Percentiles rank a stretch among this genome's conserved stretches.
Conservation (phyloP, 1,140 invertebrate species). For the Frieseomelitta varia region DNA sequence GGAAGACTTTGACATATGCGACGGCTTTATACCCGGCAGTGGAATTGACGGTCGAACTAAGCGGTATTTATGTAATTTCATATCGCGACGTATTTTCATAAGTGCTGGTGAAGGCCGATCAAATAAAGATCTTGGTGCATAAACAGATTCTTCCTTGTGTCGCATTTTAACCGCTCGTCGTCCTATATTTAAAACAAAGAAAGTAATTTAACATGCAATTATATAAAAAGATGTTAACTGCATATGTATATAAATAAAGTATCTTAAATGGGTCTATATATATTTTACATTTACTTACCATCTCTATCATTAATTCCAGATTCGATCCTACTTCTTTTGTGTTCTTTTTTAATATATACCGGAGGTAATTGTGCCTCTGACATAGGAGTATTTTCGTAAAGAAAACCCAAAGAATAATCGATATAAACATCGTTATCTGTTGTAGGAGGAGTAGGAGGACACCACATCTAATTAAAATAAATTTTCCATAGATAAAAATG, state of each 20-base stretch:
- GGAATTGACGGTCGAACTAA: slow-evolving; percentile 85
- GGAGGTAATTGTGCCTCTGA: slow-evolving; percentile 92
- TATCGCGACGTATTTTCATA: slow-evolving; percentile 89
- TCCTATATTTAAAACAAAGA: slow-evolving; percentile 69
- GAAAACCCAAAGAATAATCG: slow-evolving; percentile 91
- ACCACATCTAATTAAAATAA: slow-evolving; percentile 90
- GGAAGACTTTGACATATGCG: slow-evolving; percentile 82
- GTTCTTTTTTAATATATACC: slow-evolving; percentile 91
- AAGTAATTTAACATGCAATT: background rate
- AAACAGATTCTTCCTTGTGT: slow-evolving; percentile 89
- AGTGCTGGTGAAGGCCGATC: slow-evolving; percentile 91
- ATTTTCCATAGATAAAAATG: background rate
- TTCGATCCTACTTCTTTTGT: slow-evolving; percentile 88
- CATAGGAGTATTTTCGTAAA: slow-evolving; percentile 93
- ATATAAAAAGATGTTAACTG: background rate
- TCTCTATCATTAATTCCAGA: slow-evolving; percentile 79
- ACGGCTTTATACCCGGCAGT: slow-evolving; percentile 84
- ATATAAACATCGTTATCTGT: slow-evolving; percentile 96
- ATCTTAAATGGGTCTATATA: background rate
- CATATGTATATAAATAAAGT: background rate
- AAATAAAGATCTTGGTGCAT: slow-evolving; percentile 92
- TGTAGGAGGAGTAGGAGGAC: slow-evolving; percentile 95
- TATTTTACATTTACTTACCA: slow-evolving; percentile 67
- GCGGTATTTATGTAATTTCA: slow-evolving; percentile 89
- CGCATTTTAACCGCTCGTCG: slow-evolving; percentile 84